Conservation (phyloP, 2,113 vertebrate species). For the Melanerpes formicivorus region DNA sequence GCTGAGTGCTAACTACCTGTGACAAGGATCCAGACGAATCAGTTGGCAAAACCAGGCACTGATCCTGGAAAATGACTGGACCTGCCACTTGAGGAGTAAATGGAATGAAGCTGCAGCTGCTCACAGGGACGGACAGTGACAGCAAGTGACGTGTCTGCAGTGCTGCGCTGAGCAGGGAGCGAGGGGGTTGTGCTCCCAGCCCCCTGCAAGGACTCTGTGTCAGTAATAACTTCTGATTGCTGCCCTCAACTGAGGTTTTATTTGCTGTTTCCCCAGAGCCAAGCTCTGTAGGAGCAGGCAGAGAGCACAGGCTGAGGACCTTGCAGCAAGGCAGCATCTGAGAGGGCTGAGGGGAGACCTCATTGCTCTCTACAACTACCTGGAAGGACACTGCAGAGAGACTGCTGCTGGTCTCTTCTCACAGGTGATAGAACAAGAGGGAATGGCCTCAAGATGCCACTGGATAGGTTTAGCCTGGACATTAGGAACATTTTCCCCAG, state of each 20-base stretch:
- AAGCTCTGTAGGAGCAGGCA: not conserved
- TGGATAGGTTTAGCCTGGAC: no score
- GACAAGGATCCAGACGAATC: not conserved
- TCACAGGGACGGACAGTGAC: not conserved
- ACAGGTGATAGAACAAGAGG: no score
- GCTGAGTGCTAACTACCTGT: not conserved
- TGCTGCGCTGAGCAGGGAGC: not conserved
- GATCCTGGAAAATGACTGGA: not conserved
- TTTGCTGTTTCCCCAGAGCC: not conserved
- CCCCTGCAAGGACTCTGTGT: not conserved
- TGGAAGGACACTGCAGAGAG: no score
- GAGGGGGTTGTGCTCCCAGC: not conserved
- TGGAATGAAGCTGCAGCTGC: not conserved
- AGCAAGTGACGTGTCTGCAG: fast-evolving
- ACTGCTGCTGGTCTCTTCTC: no score
- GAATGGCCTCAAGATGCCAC: no score
- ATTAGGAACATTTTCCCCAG: no score
- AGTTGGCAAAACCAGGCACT: not conserved
- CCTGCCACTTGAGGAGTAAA: not conserved
- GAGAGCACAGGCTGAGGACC: not conserved
- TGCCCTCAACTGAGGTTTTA: not conserved
- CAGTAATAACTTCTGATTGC: not conserved
- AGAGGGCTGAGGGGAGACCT: no score
- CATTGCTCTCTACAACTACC: no score
- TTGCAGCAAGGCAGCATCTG: not conserved